Conservation (phyloP, 2,797 vertebrate genomes). For the Trematomus bernacchii region DNA sequence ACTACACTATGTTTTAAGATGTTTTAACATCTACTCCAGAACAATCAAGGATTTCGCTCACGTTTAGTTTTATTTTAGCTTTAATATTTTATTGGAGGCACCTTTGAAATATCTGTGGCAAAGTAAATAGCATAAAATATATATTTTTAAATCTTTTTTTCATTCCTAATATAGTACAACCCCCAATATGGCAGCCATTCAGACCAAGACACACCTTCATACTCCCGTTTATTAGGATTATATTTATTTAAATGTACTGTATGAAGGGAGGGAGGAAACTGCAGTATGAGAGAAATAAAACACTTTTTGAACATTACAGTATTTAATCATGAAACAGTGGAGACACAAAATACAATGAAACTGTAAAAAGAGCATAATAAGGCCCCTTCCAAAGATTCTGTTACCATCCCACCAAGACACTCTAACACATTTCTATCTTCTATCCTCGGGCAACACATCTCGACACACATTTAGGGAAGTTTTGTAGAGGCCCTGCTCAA, state of each 20-base stretch:
- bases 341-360: too few relatives aligned
- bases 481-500: conserved; percentile 53
- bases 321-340: too few relatives aligned
- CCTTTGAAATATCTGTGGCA: not conserved
- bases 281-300: too few relatives aligned
- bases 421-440: not conserved
- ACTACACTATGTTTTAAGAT: not conserved
- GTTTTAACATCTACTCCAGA: not conserved
- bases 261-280: not conserved
- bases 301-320: too few relatives aligned
- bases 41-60: too few relatives aligned
- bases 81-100: not conserved
- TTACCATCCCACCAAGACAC: not conserved
- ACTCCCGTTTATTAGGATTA: not conserved
- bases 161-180: not conserved
- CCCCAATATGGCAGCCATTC: not conserved
- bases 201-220: not conserved
- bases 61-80: too few relatives aligned
- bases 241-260: not conserved
- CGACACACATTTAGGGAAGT: conserved; percentile 32
- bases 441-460: conserved; percentile 25
- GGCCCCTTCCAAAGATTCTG: not conserved
- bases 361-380: too few relatives aligned
- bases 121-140: not conserved
- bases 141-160: not conserved